phyloP scores from a whole-genome alignment of 2,797 vertebrate species.

The Triplophysa yarkandensis region DNA sequence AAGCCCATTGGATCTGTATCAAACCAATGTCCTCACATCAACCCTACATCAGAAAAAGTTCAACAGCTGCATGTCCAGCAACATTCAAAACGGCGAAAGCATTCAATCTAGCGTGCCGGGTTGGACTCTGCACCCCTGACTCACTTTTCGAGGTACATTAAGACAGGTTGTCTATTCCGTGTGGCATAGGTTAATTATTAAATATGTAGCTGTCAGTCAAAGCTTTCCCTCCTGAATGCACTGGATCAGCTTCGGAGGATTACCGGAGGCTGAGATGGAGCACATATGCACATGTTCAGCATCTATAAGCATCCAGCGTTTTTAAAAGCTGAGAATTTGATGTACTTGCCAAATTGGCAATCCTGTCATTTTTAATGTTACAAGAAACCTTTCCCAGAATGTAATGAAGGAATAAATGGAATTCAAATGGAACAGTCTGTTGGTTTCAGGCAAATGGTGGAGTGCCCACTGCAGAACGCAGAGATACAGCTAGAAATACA shows the following conservation, averaged over 20 bases:
- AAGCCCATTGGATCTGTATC: background rate
- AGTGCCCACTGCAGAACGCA: background rate
- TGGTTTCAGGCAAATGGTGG: background rate
- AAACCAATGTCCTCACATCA: background rate
- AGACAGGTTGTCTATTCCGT: slow-evolving; percentile 56
- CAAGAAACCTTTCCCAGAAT: background rate
- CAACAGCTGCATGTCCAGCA: background rate
- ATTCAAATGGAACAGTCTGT: background rate
- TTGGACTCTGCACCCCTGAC: slow-evolving; percentile 59
- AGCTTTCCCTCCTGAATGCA: slow-evolving; percentile 63
- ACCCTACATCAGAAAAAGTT: background rate
- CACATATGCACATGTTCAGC: slow-evolving; percentile 9
- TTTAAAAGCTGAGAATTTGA: slow-evolving; percentile 29
- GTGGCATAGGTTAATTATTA: slow-evolving; percentile 70
- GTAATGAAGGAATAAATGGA: slow-evolving; percentile 14
- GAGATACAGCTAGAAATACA: background rate
- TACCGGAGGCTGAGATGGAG: slow-evolving; percentile 19
- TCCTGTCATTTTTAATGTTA: slow-evolving; percentile 1
- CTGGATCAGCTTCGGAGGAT: slow-evolving; percentile 42
- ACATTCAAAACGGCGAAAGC: too few relatives aligned
- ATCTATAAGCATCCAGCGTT: background rate
- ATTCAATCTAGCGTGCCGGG: background rate
- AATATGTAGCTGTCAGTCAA: slow-evolving; percentile 76
- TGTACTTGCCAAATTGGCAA: slow-evolving; percentile 15
- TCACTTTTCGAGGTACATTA: slow-evolving; percentile 62